Evolutionary conservation across 2,113 vertebrate species (phyloP), one percentile per base, ranked within the genome.

Genomic region (Spea multiplicata): DNA sequence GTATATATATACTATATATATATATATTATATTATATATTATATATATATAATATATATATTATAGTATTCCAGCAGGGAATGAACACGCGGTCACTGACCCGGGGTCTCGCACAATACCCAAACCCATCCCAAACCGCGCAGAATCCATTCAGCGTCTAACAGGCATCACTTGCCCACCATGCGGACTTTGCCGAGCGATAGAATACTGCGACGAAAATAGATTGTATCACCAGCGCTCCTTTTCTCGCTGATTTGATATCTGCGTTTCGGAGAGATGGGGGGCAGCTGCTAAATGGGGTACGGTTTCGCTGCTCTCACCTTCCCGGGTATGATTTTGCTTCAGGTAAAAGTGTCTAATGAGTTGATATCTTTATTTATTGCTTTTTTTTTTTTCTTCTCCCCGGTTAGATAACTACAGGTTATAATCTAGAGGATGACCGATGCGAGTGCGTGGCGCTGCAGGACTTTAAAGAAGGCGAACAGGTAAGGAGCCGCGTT

Each of bases 361-460:
- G 79, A 81, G 14, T 66, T 48, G 82, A 75, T 86, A 80, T 14
- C 45, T 81, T 50, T 62, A 78, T 85, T 79, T 71, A 52, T 78
- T 72, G 75, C 75, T 5, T 46, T 74, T 44, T 66, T 81, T 52
- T 82, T 70, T 80, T n/a, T 44, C 9, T 30, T 13, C 62, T 13
- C 45, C 7, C 49, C 66, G 81, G 10, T 30, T 77, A 99, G 97
- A 99, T 99, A 83, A 99, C 97, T 9, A 99, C 97, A 0, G 97
- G 97, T 57, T 99, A 99, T 87, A 99, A 98, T 86, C 88, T 99
- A 82, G 97, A 99, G 85, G 97, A 99, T n/a, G 97, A 99, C 87
- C 93, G 96, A 8, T 99, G 97, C 45, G 97, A 99, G 82, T 99
- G 97, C 71, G 97, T 99, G 44, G 96, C 97, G 0, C 90, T 99